Evolutionary conservation across 2,797 vertebrate genomes (phyloP).

Genomic region (Fundulus diaphanus): DNA sequence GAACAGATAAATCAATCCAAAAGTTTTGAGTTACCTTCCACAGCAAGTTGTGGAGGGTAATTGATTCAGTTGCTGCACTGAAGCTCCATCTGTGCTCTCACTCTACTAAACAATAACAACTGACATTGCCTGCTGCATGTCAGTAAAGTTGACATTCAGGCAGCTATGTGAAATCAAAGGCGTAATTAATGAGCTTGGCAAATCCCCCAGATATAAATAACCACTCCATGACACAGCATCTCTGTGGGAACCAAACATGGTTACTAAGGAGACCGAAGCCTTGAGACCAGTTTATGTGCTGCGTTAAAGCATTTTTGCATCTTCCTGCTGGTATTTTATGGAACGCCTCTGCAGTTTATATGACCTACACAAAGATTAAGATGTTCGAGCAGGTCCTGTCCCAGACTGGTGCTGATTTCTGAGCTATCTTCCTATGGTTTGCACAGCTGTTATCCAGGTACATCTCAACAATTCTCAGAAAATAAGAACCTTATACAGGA

Average conservation of each 20-base stretch:
- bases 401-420: background rate
- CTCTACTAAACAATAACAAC: constrained; percentile 43
- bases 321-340: constrained; percentile 8
- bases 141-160: constrained; percentile 47
- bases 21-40: constrained; percentile 61
- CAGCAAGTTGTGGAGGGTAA: constrained; percentile 53
- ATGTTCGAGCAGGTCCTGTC: background rate
- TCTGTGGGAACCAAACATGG: constrained; percentile 27
- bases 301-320: background rate
- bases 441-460: background rate
- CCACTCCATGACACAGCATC: constrained; percentile 18
- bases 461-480: background rate
- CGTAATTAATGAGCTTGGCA: constrained; percentile 45
- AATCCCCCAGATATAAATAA: constrained; percentile 33
- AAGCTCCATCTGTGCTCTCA: constrained; percentile 45
- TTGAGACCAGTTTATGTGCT: constrained; percentile 16
- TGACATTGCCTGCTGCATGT: constrained; percentile 50
- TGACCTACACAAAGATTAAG: constrained; percentile 8
- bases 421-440: background rate
- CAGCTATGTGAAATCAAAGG: constrained; percentile 29
- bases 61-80: constrained; percentile 59
- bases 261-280: constrained; percentile 19
- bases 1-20: constrained; percentile 55
- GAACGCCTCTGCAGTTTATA: background rate
- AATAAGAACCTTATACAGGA: background rate